Evolutionary conservation across 2,888 invertebrate species (phyloP).

Genomic region (Muschampia plurimacula): DNA sequence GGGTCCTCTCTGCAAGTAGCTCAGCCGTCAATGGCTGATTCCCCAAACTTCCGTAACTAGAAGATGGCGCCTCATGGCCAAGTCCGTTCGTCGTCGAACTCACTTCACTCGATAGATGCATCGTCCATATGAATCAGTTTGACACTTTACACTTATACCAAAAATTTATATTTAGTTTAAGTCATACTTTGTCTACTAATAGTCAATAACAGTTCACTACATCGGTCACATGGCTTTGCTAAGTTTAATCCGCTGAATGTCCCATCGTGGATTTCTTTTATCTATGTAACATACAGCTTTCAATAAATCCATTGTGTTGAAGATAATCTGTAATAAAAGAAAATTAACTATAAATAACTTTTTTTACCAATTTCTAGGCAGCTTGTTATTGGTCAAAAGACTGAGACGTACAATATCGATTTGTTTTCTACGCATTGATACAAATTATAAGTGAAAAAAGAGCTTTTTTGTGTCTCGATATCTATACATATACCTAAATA

Average conservation of each 20-base stretch:
- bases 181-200: constrained; percentile 49
- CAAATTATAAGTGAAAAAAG: too few species aligned
- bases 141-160: constrained; percentile 29
- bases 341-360: not conserved
- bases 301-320: constrained; percentile 11
- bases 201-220: constrained; percentile 54
- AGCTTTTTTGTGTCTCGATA: too few species aligned
- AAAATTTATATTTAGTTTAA: constrained; percentile 37
- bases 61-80: constrained; percentile 80
- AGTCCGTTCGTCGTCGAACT: constrained; percentile 88
- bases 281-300: not conserved
- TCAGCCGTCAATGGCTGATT: constrained; percentile 91
- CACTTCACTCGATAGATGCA: constrained; percentile 93
- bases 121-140: constrained; percentile 63
- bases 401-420: too few species aligned
- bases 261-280: not conserved
- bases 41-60: constrained; percentile 74
- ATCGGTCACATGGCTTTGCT: constrained; percentile 71
- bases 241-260: constrained; percentile 2
- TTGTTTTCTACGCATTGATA: too few species aligned
- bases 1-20: constrained; percentile 92
- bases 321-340: constrained; percentile 18
- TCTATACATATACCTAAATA: too few species aligned
- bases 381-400: too few species aligned
- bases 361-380: too few species aligned